Base-by-base conservation (phyloP, 2,113 vertebrate species). In the Toxotes chatareus region DNA sequence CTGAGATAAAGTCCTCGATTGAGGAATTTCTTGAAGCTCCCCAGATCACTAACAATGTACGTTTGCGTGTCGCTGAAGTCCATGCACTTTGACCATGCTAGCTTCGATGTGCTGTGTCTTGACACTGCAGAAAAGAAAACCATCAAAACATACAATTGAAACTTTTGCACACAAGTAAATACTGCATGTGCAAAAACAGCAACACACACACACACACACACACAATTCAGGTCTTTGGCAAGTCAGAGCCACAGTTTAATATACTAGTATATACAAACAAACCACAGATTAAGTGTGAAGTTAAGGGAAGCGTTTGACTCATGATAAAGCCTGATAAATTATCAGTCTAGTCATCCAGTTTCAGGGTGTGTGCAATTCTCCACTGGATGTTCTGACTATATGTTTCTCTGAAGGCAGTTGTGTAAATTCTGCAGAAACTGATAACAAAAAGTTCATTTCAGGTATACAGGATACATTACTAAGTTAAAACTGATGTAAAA, bases 21-120 rank as follows among this genome's bases (percentile, higher is more conserved):
- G 83, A 98, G 88, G 79, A 96, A 97, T 83, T 86, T 94, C 92
- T 96, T 98, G 38, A 97, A 88, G 0, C 77, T 61, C 21, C 82
- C 34, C 70, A 98, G 93, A 65, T 97, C 93, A 40, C 11, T 76
- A 11, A 91, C 64, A 0, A 13, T 14, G 59, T 96, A 92, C 0
- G 90, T 92, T 64, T 88, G 93, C 27, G 74, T 85, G 38, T 98
- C 94, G 55, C 71, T 66, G 42, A 92, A 96, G 53, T 96, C 64
- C 0, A 97, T 93, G 56, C 78, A 63, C 1, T 95, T 91, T 0
- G 88, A 79, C 97, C 97, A 98, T 9, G 90, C 59, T 60, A 93
- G 93, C 16, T 53, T 91, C 1, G 55, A 46, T 0, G 96, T 96
- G 88, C 85, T 95, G 91, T 93, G 90, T 60, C 72, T 81, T 16